phyloP scores from a whole-genome alignment of 2,797 vertebrate species.

The Dryobates pubescens region DNA sequence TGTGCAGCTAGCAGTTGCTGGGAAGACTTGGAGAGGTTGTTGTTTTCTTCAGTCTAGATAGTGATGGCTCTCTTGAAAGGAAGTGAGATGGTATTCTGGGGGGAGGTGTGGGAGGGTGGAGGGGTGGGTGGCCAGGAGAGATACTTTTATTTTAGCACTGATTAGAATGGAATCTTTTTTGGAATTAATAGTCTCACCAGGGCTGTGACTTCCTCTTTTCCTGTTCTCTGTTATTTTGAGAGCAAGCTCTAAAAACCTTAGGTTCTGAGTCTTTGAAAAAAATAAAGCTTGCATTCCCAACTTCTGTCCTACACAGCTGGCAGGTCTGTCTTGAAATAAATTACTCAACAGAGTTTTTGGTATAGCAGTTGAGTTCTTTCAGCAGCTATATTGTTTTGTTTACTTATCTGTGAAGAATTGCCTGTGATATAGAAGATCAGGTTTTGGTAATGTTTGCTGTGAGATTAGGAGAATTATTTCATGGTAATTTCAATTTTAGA shows the following conservation, averaged over 20 bases:
- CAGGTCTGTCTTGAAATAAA: neutral
- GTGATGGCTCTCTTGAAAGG: neutral
- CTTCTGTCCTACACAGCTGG: neutral
- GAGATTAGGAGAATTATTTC: neutral
- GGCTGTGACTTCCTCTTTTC: slow-evolving; percentile 41
- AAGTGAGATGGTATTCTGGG: neutral
- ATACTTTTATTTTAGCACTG: neutral
- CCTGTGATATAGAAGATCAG: neutral
- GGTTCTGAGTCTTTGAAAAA: neutral
- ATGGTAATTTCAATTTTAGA: neutral
- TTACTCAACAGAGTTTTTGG: neutral
- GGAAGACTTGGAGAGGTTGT: neutral
- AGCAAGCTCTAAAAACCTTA: neutral
- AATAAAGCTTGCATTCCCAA: neutral
- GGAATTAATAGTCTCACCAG: neutral
- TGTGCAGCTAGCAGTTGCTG: neutral
- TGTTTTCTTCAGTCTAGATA: neutral
- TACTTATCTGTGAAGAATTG: neutral
- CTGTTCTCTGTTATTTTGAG: slow-evolving; percentile 19
- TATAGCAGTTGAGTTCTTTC: neutral
- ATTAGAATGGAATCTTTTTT: slow-evolving; percentile 26
- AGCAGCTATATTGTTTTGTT: slow-evolving; percentile 6
- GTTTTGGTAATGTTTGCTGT: neutral
- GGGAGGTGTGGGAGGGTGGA: too few species aligned
- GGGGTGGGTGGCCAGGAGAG: neutral